phyloP scores from a whole-genome alignment of 2,888 invertebrate genomes.

The Drosophila ezoana region DNA sequence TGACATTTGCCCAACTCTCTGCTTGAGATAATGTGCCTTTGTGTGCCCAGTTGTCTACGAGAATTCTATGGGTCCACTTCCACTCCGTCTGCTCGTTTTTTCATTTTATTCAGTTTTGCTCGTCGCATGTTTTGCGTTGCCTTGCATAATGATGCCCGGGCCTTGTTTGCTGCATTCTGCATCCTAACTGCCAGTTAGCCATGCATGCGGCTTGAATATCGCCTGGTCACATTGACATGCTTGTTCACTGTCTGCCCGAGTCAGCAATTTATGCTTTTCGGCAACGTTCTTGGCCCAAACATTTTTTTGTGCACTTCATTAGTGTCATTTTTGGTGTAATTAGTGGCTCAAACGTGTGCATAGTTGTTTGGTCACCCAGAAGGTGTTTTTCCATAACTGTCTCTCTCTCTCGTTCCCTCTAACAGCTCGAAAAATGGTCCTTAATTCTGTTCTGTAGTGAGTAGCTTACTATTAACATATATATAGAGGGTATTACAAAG shows the following conservation, averaged over 20 bases:
- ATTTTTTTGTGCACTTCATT: conserved; percentile 55
- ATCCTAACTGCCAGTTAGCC: conserved; percentile 19
- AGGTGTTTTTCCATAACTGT: not conserved
- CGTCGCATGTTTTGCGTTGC: conserved; percentile 60
- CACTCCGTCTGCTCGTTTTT: conserved; percentile 6
- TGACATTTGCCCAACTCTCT: conserved; percentile 72
- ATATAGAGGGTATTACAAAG: too few species aligned
- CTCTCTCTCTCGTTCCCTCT: not conserved
- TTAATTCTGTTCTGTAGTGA: too few species aligned
- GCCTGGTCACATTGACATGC: conserved; percentile 52
- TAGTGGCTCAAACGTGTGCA: conserved; percentile 35
- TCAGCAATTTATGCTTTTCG: conserved; percentile 49
- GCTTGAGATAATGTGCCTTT: conserved; percentile 71
- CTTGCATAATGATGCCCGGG: conserved; percentile 72
- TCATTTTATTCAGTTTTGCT: conserved; percentile 41
- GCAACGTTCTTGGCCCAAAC: conserved; percentile 33
- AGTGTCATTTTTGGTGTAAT: conserved; percentile 59
- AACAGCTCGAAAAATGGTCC: too few species aligned
- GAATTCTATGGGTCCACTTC: conserved; percentile 4
- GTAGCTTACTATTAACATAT: too few species aligned
- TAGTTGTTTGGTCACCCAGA: conserved; percentile 12
- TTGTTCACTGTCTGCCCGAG: conserved; percentile 14
- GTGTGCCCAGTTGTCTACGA: conserved; percentile 33
- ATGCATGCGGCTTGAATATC: conserved; percentile 58
- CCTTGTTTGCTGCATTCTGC: conserved; percentile 49